phyloP scores from a whole-genome alignment of 2,113 vertebrate genomes.

The Alouatta palliata region DNA sequence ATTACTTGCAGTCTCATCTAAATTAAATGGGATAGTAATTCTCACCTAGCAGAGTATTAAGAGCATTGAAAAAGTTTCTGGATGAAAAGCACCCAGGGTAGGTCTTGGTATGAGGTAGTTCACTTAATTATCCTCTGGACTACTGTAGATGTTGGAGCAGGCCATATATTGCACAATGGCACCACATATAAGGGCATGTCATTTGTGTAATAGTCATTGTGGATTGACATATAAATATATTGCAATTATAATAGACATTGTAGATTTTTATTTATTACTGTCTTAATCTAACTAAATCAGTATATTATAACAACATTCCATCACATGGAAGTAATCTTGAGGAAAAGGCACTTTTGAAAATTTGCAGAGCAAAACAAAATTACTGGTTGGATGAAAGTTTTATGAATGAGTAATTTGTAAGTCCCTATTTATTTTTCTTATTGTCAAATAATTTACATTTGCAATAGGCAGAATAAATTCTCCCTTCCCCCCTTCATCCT shows the following conservation, averaged over 20 bases:
- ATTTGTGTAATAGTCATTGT: neutral
- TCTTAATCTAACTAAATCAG: neutral
- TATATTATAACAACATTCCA: neutral
- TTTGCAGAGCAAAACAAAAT: neutral
- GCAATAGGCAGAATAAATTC: neutral
- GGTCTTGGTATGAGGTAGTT: neutral
- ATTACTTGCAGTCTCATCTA: neutral
- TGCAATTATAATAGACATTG: neutral
- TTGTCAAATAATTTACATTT: neutral
- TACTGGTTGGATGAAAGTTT: neutral
- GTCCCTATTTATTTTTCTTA: neutral
- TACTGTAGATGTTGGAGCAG: neutral
- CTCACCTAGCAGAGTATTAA: neutral
- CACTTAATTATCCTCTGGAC: neutral
- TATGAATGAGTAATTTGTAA: neutral
- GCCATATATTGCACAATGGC: accelerated
- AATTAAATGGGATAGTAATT: neutral
- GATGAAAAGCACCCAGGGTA: neutral
- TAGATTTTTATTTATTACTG: neutral
- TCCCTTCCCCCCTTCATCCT: neutral
- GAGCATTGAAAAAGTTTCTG: neutral
- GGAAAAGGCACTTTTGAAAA: neutral
- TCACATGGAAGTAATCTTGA: neutral
- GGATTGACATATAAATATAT: neutral
- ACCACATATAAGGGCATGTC: neutral